phyloP scores from a whole-genome alignment of 2,888 invertebrate species.

The Luperina nickerlii region DNA sequence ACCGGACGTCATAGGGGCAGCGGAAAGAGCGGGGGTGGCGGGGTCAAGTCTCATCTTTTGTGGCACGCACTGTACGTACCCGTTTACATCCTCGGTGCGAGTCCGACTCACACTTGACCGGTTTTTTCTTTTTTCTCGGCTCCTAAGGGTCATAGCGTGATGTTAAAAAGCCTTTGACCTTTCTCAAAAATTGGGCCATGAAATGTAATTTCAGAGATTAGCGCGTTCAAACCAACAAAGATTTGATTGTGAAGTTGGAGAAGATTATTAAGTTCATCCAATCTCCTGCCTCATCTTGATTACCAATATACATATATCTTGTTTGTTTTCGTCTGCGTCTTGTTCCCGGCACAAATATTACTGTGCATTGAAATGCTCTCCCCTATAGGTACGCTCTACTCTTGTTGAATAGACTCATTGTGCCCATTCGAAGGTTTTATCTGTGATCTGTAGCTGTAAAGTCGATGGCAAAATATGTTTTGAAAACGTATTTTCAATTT shows the following conservation, averaged over 20 bases:
- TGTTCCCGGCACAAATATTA: conserved; percentile 36
- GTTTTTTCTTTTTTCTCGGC: neutral
- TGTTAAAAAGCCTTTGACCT: neutral
- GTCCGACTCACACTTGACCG: no score
- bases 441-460: conserved; percentile 41
- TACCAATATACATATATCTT: conserved; percentile 28
- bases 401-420: conserved; percentile 79
- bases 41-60: no score
- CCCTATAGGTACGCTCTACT: conserved; percentile 61
- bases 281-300: neutral
- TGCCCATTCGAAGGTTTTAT: conserved; percentile 74
- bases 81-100: no score
- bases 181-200: neutral
- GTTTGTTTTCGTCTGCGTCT: conserved; percentile 19
- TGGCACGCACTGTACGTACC: no score
- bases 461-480: conserved; percentile 15
- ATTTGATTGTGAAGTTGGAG: neutral
- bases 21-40: no score
- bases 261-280: neutral
- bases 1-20: no score
- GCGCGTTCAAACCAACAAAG: neutral
- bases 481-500: neutral
- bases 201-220: neutral
- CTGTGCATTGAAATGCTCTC: conserved; percentile 41
- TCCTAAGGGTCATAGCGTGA: neutral